Evolutionary conservation across 2,797 vertebrate species (phyloP).

Genomic region (Arrhamphus sclerolepis): DNA sequence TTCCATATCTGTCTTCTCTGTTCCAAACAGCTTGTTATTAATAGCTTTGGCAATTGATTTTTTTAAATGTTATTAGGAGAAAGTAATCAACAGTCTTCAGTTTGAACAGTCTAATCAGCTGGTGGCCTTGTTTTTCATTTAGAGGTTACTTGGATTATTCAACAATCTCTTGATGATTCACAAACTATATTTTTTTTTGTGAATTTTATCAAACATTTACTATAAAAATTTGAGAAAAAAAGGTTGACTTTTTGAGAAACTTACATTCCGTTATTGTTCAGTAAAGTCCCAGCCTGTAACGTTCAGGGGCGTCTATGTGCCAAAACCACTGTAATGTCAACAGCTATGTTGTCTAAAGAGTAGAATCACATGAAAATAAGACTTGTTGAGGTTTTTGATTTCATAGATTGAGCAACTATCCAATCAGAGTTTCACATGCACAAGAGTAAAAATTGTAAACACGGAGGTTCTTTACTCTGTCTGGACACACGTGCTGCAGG

Average conservation of each 20-base stretch:
- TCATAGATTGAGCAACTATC: too few species aligned
- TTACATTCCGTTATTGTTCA: too few species aligned
- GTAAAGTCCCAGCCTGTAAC: too few species aligned
- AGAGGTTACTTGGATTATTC: neutral
- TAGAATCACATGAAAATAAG: neutral
- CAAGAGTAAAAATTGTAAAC: neutral
- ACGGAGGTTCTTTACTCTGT: neutral
- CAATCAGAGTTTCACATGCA: neutral
- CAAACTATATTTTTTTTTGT: neutral
- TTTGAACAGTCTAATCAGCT: neutral
- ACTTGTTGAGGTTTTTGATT: neutral
- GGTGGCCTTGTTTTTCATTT: neutral
- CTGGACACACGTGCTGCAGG: neutral
- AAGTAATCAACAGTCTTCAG: neutral
- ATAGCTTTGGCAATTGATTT: slow-evolving; percentile 4
- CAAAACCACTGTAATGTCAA: neutral
- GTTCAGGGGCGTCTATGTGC: neutral
- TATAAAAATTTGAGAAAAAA: too few species aligned
- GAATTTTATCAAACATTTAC: neutral
- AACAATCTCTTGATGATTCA: neutral
- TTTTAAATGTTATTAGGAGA: neutral
- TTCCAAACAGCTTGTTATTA: slow-evolving; percentile 14
- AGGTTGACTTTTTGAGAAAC: neutral
- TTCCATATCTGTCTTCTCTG: slow-evolving; percentile 28
- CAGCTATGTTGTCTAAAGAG: neutral